Conservation (phyloP, 2,797 vertebrate species). For the Danio albolineatus region DNA sequence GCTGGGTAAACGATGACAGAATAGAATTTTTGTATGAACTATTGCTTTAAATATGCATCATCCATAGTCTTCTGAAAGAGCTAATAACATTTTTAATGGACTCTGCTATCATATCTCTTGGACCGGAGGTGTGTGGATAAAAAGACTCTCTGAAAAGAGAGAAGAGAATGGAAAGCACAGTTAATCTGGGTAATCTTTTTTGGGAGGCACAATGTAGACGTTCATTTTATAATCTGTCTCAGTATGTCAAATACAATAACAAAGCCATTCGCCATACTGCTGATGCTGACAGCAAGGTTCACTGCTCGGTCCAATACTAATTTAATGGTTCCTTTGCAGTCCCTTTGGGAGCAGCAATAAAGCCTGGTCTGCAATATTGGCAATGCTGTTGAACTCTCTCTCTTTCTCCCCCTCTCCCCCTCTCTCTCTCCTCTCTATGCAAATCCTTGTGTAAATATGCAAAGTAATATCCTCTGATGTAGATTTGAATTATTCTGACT, state of each 20-base stretch:
- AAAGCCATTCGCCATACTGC: slow-evolving; percentile 57
- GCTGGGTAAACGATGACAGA: not conserved
- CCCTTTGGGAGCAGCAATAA: slow-evolving; percentile 59
- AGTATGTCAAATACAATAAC: slow-evolving; percentile 64
- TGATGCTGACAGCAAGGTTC: slow-evolving; percentile 62
- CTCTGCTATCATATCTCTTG: slow-evolving; percentile 26
- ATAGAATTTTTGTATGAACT: slow-evolving; percentile 11
- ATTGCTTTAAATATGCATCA: slow-evolving; percentile 60
- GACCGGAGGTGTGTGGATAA: slow-evolving; percentile 38
- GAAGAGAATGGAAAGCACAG: slow-evolving; percentile 27
- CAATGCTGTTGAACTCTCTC: slow-evolving; percentile 44
- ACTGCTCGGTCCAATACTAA: slow-evolving; percentile 63
- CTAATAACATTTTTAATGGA: slow-evolving; percentile 41
- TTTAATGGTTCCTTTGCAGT: slow-evolving; percentile 63
- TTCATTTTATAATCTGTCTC: slow-evolving; percentile 61
- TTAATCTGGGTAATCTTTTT: slow-evolving; percentile 55
- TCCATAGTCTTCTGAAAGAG: slow-evolving; percentile 39
- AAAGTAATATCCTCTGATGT: slow-evolving; percentile 59
- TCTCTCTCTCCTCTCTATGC: slow-evolving; percentile 45
- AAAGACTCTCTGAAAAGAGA: slow-evolving; percentile 35
- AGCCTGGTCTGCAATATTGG: slow-evolving; percentile 58
- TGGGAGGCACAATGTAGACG: slow-evolving; percentile 49
- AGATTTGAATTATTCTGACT: slow-evolving; percentile 60
- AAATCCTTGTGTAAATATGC: slow-evolving; percentile 62
- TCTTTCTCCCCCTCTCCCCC: slow-evolving; percentile 26